Conservation (phyloP, 35 echinoderm and acorn worm genomes). For the Holothuria glaberrima region DNA sequence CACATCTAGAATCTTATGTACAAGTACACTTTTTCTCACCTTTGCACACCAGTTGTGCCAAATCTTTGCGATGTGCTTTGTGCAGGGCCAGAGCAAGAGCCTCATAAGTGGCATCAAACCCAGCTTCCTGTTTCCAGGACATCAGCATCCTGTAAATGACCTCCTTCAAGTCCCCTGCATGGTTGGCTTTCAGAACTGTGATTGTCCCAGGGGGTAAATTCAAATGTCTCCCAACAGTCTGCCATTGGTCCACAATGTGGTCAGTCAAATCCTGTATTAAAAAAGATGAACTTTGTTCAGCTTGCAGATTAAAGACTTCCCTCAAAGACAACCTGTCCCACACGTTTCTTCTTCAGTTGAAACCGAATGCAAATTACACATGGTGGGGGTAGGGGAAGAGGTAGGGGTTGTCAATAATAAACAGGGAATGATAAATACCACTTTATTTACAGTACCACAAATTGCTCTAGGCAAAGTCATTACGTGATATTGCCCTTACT, state of each 20-base stretch:
- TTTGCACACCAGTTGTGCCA: slow-evolving; percentile 22
- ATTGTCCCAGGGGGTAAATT: not conserved
- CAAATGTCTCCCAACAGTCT: slow-evolving; percentile 35
- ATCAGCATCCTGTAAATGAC: not conserved
- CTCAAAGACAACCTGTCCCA: too few relatives aligned
- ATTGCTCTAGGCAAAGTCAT: too few relatives aligned
- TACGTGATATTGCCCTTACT: too few relatives aligned
- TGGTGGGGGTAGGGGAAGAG: too few relatives aligned
- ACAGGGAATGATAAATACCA: too few relatives aligned
- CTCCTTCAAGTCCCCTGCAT: slow-evolving; percentile 7
- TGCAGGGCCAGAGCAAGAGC: not conserved
- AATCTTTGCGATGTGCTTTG: not conserved
- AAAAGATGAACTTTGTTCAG: too few relatives aligned
- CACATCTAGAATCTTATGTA: too few relatives aligned
- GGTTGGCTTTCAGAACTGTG: not conserved
- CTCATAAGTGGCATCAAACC: not conserved
- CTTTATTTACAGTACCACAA: too few relatives aligned
- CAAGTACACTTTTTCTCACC: not conserved
- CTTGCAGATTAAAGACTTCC: too few relatives aligned
- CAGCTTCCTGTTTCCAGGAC: not conserved
- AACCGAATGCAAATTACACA: too few relatives aligned
- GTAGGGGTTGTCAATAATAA: too few relatives aligned
- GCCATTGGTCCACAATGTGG: slow-evolving; percentile 7
- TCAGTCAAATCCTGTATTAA: slow-evolving; percentile 7
- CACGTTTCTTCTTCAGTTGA: too few relatives aligned